phyloP scores from a whole-genome alignment of 2,888 invertebrate species.

The Halictus quadricinctus region DNA sequence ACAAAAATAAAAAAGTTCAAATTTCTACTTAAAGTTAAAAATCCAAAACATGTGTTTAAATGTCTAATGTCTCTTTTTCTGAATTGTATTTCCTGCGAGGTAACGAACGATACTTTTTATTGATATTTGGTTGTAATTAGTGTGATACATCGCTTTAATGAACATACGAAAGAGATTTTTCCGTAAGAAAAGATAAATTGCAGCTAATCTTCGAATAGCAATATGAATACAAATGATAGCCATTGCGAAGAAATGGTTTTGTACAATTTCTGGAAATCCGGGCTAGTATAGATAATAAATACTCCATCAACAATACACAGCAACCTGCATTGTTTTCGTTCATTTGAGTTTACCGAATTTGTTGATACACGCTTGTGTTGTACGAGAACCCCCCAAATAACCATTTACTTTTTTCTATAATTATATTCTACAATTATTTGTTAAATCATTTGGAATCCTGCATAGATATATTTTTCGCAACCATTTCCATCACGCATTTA shows the following conservation, averaged over 20 bases:
- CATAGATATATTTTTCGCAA: neutral
- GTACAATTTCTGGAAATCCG: neutral
- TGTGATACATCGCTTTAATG: conserved; percentile 26
- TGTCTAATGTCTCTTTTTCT: neutral
- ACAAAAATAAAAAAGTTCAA: neutral
- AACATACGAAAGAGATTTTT: neutral
- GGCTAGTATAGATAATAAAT: neutral
- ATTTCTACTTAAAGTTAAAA: neutral
- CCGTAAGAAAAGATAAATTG: neutral
- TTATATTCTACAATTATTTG: neutral
- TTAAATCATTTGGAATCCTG: neutral
- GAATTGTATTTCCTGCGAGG: neutral
- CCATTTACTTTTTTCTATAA: neutral
- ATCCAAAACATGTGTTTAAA: neutral
- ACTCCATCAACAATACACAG: neutral
- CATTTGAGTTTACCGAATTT: neutral
- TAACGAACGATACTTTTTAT: neutral
- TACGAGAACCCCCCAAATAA: neutral
- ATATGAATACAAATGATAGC: neutral
- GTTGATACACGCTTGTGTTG: neutral
- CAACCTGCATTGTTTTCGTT: neutral
- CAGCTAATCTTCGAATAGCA: neutral
- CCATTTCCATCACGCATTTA: conserved; percentile 9
- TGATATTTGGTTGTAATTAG: conserved; percentile 25
- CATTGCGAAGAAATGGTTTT: neutral